phyloP scores from a whole-genome alignment of 2,888 invertebrate species.

The Ellobium chinense region DNA sequence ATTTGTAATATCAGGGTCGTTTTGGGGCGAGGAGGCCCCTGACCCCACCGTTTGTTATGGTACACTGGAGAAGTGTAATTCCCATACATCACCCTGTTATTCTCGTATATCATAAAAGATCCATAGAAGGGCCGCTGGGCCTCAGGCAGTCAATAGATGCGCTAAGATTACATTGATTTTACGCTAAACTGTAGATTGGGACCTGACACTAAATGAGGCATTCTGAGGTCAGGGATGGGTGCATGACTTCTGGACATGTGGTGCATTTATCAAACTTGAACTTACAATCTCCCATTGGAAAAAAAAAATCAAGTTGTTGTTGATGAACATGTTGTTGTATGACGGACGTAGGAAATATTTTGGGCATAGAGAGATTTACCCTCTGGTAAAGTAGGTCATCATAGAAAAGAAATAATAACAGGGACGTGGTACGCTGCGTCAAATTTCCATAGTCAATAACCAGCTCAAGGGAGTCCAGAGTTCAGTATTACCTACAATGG shows the following conservation, averaged over 20 bases:
- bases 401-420: too few relatives aligned
- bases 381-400: too few relatives aligned
- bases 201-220: not conserved
- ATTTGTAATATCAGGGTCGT: not conserved
- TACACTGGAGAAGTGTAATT: not conserved
- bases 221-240: not conserved
- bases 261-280: too few relatives aligned
- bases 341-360: too few relatives aligned
- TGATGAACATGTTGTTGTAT: too few relatives aligned
- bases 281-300: too few relatives aligned
- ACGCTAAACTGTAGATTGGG: not conserved
- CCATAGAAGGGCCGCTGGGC: not conserved
- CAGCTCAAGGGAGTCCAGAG: too few relatives aligned
- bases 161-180: not conserved
- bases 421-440: too few relatives aligned
- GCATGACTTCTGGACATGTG: not conserved
- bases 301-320: too few relatives aligned
- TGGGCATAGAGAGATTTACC: too few relatives aligned
- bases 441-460: too few relatives aligned
- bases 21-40: not conserved
- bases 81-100: not conserved
- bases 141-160: not conserved
- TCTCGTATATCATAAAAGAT: not conserved
- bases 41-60: not conserved
- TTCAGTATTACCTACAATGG: too few relatives aligned